Percentiles rank a stretch among this genome's conserved stretches.
Conservation (phyloP, 2,113 vertebrate genomes). For the Illadopsis cleaveri region DNA sequence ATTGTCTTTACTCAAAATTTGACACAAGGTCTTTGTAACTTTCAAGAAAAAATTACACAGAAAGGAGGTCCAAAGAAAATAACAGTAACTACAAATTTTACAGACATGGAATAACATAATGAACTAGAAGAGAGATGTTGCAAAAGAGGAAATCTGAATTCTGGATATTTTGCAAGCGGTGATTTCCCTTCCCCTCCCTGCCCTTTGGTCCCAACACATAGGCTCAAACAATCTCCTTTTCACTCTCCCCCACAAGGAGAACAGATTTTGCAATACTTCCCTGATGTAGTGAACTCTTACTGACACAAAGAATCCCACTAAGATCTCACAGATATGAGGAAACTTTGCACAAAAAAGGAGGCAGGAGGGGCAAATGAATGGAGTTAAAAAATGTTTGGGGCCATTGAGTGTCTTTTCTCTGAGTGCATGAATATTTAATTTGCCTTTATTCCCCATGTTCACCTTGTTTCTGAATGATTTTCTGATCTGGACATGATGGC, state of each 20-base stretch:
- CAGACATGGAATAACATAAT: not conserved
- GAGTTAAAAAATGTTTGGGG: not conserved
- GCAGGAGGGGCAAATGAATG: not conserved
- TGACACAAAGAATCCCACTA: not conserved
- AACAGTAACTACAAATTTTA: not conserved
- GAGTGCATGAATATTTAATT: not conserved
- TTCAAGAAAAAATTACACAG: not conserved
- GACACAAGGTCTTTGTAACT: not conserved
- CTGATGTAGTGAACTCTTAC: not conserved
- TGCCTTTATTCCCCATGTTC: not conserved
- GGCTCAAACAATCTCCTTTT: not conserved
- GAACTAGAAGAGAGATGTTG: not conserved
- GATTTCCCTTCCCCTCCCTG: not conserved
- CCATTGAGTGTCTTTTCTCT: not conserved
- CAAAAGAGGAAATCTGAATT: not conserved
- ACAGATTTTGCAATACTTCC: constrained; percentile 10
- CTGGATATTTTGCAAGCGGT: not conserved
- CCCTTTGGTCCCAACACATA: not conserved
- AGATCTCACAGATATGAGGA: not conserved
- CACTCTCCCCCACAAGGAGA: not conserved
- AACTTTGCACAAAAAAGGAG: not conserved
- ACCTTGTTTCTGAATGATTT: not conserved
- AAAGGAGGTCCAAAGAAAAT: not conserved
- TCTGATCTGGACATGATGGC: not conserved
- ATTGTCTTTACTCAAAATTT: not conserved